Conservation (phyloP, 2,797 vertebrate genomes). For the Paguma larvata region DNA sequence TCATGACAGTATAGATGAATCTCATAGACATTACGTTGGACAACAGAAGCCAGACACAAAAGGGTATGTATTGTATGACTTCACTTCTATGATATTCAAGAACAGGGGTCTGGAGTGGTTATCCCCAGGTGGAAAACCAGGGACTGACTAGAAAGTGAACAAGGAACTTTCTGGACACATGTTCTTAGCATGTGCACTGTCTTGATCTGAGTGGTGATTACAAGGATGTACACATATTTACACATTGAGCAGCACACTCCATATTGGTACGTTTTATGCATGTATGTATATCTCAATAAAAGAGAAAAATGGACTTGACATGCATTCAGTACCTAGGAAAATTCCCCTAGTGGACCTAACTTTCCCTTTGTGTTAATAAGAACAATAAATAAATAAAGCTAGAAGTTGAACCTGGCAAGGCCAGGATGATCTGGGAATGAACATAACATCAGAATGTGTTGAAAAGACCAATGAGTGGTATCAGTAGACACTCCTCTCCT, state of each 20-base stretch:
- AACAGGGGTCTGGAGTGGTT: not conserved
- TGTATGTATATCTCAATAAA: not conserved
- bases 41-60: not conserved
- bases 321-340: not conserved
- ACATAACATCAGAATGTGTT: not conserved
- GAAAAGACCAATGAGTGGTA: not conserved
- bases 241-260: not conserved
- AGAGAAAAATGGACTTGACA: not conserved
- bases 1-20: not conserved
- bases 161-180: constrained; percentile 21
- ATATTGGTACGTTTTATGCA: not conserved
- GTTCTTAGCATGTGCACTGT: not conserved
- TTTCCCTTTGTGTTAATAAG: not conserved
- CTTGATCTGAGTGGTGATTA: not conserved
- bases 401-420: not conserved
- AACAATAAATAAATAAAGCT: not conserved
- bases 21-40: not conserved
- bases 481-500: not conserved
- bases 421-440: not conserved
- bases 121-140: not conserved
- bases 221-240: not conserved
- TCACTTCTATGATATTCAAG: not conserved
- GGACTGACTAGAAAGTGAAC: not conserved
- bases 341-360: not conserved
- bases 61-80: not conserved